phyloP scores from a whole-genome alignment of 2,797 vertebrate genomes.

The Syndactyla subalaris region DNA sequence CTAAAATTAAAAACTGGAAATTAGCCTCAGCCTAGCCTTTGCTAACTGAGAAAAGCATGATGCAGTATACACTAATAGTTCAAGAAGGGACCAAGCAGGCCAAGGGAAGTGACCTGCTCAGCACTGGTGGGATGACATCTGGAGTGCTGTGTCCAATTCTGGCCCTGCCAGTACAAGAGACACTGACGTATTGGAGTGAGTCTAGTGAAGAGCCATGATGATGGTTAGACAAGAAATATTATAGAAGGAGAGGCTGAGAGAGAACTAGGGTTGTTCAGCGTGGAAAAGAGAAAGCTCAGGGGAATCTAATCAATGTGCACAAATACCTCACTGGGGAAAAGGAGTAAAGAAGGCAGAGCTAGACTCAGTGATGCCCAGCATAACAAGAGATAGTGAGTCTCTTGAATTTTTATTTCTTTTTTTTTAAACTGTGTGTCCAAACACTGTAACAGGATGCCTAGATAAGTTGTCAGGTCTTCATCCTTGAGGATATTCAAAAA shows the following conservation, averaged over 20 bases:
- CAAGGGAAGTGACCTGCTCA: background rate
- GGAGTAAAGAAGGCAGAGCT: background rate
- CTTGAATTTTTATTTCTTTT: background rate
- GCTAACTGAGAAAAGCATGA: background rate
- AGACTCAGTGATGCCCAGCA: accelerated
- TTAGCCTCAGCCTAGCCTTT: background rate
- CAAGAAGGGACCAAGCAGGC: background rate
- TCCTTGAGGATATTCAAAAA: background rate
- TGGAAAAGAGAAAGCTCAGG: background rate
- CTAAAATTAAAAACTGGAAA: background rate
- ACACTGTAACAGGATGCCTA: background rate
- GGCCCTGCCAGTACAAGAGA: background rate
- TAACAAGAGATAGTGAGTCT: background rate
- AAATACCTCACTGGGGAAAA: background rate
- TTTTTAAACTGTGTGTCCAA: background rate
- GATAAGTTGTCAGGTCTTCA: background rate
- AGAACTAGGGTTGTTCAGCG: background rate
- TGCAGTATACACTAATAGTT: background rate
- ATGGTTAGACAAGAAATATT: background rate
- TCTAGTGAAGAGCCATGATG: accelerated
- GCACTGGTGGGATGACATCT: background rate
- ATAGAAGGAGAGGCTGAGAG: background rate
- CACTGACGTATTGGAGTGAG: accelerated
- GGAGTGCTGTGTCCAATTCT: background rate
- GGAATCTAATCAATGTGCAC: background rate